Conservation (phyloP, 2,797 vertebrate species). For the Poliocrania exsul region DNA sequence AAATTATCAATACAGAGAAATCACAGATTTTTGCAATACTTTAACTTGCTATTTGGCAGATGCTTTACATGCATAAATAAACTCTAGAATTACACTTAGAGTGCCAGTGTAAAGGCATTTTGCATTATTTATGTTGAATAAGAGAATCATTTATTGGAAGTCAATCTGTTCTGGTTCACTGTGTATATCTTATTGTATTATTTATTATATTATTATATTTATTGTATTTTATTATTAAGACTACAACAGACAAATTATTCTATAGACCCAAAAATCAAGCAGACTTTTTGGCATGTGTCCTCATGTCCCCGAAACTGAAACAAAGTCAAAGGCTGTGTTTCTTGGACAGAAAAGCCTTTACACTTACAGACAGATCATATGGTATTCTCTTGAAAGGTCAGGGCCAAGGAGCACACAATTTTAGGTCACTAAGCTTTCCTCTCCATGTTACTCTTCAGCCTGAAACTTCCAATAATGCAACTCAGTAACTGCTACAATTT, state of each 20-base stretch:
- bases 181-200: neutral
- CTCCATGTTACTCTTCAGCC: neutral
- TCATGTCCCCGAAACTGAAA: neutral
- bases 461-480: neutral
- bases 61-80: neutral
- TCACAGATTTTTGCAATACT: neutral
- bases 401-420: neutral
- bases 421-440: neutral
- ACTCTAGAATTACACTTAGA: neutral
- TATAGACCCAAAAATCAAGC: neutral
- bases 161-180: neutral
- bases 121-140: neutral
- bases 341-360: neutral
- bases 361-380: rapidly evolving
- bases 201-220: too few relatives aligned
- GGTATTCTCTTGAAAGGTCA: neutral
- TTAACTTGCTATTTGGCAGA: neutral
- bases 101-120: neutral
- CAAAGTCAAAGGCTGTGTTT: neutral
- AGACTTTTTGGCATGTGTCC: neutral
- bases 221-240: neutral
- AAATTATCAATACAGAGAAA: neutral
- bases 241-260: neutral
- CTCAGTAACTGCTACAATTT: neutral
- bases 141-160: neutral